phyloP scores from a whole-genome alignment of 92 coral and sea anemone species.

The Zoanthus solanderi region DNA sequence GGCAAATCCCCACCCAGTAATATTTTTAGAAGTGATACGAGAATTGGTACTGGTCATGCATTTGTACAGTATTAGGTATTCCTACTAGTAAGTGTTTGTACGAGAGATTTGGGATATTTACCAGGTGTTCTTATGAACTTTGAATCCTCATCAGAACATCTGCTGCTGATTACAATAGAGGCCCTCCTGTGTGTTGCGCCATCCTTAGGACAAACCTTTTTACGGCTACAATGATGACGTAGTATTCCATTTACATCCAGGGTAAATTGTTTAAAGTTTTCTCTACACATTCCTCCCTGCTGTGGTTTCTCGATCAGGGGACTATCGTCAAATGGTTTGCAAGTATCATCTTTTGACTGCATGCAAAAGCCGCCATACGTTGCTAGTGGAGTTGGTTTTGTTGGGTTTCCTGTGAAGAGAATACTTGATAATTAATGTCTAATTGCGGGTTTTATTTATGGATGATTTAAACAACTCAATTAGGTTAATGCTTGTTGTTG shows the following conservation, averaged over 20 bases:
- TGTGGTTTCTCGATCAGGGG: constrained; percentile 32
- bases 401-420: constrained; percentile 42
- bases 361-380: constrained; percentile 62
- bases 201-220: constrained; percentile 62
- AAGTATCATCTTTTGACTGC: constrained; percentile 46
- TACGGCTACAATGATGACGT: constrained; percentile 69
- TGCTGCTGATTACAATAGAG: constrained; percentile 48
- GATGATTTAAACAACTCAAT: not conserved
- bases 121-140: constrained; percentile 55
- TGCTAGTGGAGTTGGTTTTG: constrained; percentile 66
- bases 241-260: constrained; percentile 49
- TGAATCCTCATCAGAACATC: constrained; percentile 65
- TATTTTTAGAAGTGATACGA: too few relatives aligned
- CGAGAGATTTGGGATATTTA: not conserved
- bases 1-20: too few relatives aligned
- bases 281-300: constrained; percentile 54
- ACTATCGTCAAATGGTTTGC: constrained; percentile 56
- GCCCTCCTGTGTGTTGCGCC: constrained; percentile 48
- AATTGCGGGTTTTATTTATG: not conserved
- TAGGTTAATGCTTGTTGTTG: too few relatives aligned
- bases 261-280: constrained; percentile 62
- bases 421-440: too few relatives aligned
- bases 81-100: not conserved
- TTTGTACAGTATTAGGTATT: not conserved
- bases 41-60: not conserved